Conservation (phyloP, 2,797 vertebrate genomes). For the Anguilla marmorata region DNA sequence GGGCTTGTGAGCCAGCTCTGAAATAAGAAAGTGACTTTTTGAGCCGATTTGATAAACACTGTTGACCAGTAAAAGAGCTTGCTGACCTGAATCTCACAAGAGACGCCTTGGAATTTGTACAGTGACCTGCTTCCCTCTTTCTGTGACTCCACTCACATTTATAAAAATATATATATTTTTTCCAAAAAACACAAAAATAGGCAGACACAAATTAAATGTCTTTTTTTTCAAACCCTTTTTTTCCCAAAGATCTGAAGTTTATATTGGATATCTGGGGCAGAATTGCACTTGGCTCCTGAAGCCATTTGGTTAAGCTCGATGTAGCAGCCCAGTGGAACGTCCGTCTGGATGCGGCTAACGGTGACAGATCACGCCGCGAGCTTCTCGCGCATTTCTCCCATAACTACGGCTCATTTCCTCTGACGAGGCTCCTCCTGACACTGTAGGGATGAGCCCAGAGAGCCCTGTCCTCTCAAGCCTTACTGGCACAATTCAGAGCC, state of each 20-base stretch:
- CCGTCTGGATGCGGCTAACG: neutral
- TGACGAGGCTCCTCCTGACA: conserved; percentile 60
- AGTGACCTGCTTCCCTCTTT: neutral
- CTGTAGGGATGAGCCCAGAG: conserved; percentile 53
- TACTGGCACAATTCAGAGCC: conserved; percentile 54
- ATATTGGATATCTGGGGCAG: neutral
- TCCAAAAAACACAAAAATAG: too few relatives aligned
- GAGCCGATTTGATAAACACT: neutral
- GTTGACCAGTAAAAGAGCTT: neutral
- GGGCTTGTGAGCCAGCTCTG: neutral
- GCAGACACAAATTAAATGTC: too few relatives aligned
- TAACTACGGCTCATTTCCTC: conserved; percentile 67
- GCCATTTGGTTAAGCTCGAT: neutral
- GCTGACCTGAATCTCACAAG: neutral
- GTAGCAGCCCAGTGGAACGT: neutral
- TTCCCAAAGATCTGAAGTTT: neutral
- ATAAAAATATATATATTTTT: neutral
- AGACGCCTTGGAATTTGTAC: neutral
- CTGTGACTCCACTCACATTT: neutral
- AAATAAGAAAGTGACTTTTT: neutral
- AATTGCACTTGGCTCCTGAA: neutral
- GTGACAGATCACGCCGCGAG: conserved; percentile 65
- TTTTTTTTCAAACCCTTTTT: neutral
- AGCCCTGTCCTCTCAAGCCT: conserved; percentile 39
- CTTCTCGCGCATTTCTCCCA: conserved; percentile 52